Conservation (phyloP, 2,797 vertebrate genomes). For the Australoheros facetus region DNA sequence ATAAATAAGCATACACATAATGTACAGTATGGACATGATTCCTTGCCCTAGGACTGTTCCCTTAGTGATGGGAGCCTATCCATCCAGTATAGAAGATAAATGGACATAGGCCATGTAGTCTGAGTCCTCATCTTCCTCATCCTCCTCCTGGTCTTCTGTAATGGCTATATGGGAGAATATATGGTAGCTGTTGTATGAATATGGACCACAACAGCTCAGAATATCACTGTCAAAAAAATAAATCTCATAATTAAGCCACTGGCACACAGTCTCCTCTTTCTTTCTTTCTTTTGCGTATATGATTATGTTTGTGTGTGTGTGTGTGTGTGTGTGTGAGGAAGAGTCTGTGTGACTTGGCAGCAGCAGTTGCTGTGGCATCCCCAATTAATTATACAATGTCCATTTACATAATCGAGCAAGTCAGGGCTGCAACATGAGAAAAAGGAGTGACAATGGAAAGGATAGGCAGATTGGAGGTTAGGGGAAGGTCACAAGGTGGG, state of each 20-base stretch:
- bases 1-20: slow-evolving; percentile 99
- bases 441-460: slow-evolving; percentile 33
- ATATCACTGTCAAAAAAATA: slow-evolving; percentile 86
- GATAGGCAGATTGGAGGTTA: slow-evolving; percentile 24
- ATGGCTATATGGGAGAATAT: slow-evolving; percentile 99
- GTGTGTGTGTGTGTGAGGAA: slow-evolving; percentile 38
- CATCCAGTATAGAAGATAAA: slow-evolving; percentile 98
- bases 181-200: slow-evolving; percentile 99
- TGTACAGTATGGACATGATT: slow-evolving; percentile 99
- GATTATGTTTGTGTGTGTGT: slow-evolving; percentile 47
- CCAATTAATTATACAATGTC: slow-evolving; percentile 81
- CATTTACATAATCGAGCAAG: slow-evolving; percentile 86
- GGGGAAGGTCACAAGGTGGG: slow-evolving; percentile 33
- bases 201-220: slow-evolving; percentile 94
- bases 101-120: slow-evolving; percentile 95
- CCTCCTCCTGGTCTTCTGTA: slow-evolving; percentile 97
- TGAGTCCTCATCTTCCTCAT: slow-evolving; percentile 97
- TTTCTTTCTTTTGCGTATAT: slow-evolving; percentile 25
- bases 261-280: slow-evolving; percentile 75
- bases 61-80: slow-evolving; percentile 90
- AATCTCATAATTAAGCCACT: slow-evolving; percentile 87
- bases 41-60: slow-evolving; percentile 88
- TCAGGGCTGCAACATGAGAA: slow-evolving; percentile 84
- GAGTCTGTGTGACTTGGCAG: slow-evolving; percentile 74
- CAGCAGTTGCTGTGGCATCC: slow-evolving; percentile 84